Percentiles rank a stretch among this genome's conserved stretches.
Conservation (phyloP, 2,797 vertebrate genomes). For the Saxicola maurus region DNA sequence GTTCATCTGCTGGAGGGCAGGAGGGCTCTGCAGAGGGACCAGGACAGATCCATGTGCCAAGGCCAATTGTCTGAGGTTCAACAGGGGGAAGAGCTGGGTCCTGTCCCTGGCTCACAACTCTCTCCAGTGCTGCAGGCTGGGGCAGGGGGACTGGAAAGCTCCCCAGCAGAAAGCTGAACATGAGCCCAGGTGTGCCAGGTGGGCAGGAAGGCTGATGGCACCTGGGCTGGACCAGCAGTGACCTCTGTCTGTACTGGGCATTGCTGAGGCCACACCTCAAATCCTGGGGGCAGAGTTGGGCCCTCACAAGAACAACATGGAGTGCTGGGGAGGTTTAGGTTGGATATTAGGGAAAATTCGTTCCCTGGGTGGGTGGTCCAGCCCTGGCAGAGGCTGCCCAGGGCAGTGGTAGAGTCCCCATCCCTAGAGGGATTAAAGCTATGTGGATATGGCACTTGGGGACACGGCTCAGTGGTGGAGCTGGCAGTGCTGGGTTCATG, state of each 20-base stretch:
- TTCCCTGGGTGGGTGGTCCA: neutral
- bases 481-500: neutral
- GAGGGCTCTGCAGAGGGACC: neutral
- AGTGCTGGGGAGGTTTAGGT: neutral
- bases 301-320: fast-evolving
- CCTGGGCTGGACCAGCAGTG: neutral
- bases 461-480: neutral
- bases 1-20: neutral
- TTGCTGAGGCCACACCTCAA: neutral
- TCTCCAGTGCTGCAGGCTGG: neutral
- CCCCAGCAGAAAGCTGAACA: neutral
- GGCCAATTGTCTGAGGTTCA: neutral
- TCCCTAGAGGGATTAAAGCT: too few relatives aligned
- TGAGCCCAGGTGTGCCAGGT: fast-evolving
- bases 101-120: neutral
- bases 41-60: neutral
- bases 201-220: neutral
- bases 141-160: neutral
- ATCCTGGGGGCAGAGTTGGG: neutral
- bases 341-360: neutral
- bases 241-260: neutral
- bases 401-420: neutral
- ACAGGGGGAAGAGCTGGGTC: too few relatives aligned
- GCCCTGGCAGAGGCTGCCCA: neutral
- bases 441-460: fast-evolving